These are phyloP conservation scores for Eutolmus rufibarbis DNA, from an alignment of 2,888 invertebrate species.

Conservation along the genomic window DNA sequence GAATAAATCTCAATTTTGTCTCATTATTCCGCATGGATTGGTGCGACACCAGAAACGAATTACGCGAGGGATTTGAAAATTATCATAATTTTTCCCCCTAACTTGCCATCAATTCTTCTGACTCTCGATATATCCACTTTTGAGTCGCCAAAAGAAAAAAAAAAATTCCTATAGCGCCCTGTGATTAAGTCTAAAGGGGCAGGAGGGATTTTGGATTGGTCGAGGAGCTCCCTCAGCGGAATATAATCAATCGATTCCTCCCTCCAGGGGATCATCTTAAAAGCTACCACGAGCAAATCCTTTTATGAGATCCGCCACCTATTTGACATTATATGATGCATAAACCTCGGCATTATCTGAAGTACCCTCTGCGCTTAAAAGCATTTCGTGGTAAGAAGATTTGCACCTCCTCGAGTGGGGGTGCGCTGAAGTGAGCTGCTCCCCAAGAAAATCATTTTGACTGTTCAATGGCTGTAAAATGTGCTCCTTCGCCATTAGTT, in stretches of 20 bases:
- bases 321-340: slow-evolving; percentile 34
- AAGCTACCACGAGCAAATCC: slow-evolving; percentile 27
- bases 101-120: background rate
- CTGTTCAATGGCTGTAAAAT: slow-evolving; percentile 30
- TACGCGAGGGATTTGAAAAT: background rate
- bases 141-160: background rate
- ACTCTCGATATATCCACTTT: background rate
- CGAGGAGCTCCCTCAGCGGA: background rate
- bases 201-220: background rate
- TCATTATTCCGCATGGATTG: background rate
- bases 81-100: background rate
- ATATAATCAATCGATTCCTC: background rate
- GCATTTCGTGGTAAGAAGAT: slow-evolving; percentile 39
- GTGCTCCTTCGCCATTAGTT: slow-evolving; percentile 31
- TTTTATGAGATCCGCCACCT: slow-evolving; percentile 11
- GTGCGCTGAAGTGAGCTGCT: background rate
- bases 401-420: slow-evolving; percentile 10
- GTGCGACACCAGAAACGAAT: background rate
- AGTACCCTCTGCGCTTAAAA: slow-evolving; percentile 34
- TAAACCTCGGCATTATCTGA: slow-evolving; percentile 31
- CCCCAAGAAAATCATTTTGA: background rate
- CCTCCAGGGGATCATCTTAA: background rate
- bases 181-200: background rate
- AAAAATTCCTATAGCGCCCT: background rate
- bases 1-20: background rate